Conservation (phyloP, 2,113 vertebrate genomes). For the Poicephalus meyeri region DNA sequence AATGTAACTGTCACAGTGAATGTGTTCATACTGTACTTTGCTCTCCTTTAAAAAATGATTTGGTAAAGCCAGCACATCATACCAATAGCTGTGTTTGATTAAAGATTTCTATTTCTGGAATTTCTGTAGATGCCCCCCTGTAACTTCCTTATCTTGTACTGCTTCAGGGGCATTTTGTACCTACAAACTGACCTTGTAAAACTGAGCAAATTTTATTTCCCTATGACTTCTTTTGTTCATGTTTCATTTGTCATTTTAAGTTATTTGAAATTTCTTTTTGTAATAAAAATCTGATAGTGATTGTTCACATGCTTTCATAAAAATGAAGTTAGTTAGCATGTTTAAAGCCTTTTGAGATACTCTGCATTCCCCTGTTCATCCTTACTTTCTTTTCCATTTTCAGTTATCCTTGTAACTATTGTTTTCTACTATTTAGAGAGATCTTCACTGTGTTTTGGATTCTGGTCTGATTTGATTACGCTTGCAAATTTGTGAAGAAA, state of each 20-base stretch:
- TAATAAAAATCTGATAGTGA: neutral
- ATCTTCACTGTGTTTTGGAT: neutral
- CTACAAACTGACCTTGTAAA: neutral
- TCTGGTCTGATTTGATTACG: neutral
- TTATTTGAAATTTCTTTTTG: neutral
- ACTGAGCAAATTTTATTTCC: neutral
- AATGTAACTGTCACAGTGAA: neutral
- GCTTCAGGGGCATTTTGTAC: neutral
- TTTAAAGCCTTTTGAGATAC: neutral
- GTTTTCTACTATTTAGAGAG: neutral
- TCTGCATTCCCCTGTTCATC: neutral
- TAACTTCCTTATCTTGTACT: accelerated
- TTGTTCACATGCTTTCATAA: neutral
- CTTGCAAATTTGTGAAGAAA: neutral
- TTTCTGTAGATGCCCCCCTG: neutral
- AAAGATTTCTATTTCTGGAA: neutral
- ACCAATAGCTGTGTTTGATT: neutral
- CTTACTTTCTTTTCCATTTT: neutral
- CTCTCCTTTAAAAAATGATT: neutral
- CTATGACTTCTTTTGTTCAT: neutral
- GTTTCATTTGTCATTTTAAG: neutral
- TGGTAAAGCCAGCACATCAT: neutral
- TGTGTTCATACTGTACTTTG: neutral
- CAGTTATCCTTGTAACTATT: neutral
- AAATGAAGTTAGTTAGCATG: neutral